Evolutionary conservation across 1,140 invertebrate genomes (phyloP).

Genomic region (Acromyrmex heyeri): DNA sequence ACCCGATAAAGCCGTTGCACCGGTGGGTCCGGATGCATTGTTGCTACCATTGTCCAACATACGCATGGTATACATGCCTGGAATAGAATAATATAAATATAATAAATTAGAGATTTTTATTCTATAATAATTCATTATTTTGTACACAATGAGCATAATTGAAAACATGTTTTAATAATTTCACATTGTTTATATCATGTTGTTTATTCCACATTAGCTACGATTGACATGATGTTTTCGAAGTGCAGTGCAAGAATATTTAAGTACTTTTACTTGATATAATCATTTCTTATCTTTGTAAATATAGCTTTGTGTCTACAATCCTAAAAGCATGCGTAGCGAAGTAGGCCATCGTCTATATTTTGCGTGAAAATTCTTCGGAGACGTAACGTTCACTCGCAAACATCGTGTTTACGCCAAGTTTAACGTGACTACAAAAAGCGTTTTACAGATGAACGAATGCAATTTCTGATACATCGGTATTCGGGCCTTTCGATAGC

Average conservation of each 20-base stretch:
- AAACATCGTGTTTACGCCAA: slow-evolving; percentile 32
- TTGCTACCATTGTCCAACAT: slow-evolving; percentile 90
- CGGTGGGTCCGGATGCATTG: slow-evolving; percentile 84
- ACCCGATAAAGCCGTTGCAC: slow-evolving; percentile 81
- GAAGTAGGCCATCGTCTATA: slow-evolving; percentile 45
- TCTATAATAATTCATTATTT: neutral
- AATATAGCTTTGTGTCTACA: slow-evolving; percentile 18
- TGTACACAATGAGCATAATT: neutral
- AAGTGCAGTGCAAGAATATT: neutral
- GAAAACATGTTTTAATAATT: neutral
- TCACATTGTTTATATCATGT: neutral
- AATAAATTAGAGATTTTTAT: slow-evolving; percentile 31
- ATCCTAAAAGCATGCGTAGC: slow-evolving; percentile 24
- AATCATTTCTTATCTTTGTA: slow-evolving; percentile 36
- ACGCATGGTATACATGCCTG: slow-evolving; percentile 95
- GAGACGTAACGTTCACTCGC: neutral
- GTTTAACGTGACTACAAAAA: slow-evolving; percentile 36
- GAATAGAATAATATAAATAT: slow-evolving; percentile 77
- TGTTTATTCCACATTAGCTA: neutral
- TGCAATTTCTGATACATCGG: slow-evolving; percentile 39
- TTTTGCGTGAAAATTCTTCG: slow-evolving; percentile 28
- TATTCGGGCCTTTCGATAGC: slow-evolving; percentile 45
- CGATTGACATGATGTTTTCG: neutral
- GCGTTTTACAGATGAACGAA: slow-evolving; percentile 32
- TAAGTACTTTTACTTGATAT: slow-evolving; percentile 9